phyloP scores from a whole-genome alignment of 2,797 vertebrate genomes.

The Trichosurus vulpecula region DNA sequence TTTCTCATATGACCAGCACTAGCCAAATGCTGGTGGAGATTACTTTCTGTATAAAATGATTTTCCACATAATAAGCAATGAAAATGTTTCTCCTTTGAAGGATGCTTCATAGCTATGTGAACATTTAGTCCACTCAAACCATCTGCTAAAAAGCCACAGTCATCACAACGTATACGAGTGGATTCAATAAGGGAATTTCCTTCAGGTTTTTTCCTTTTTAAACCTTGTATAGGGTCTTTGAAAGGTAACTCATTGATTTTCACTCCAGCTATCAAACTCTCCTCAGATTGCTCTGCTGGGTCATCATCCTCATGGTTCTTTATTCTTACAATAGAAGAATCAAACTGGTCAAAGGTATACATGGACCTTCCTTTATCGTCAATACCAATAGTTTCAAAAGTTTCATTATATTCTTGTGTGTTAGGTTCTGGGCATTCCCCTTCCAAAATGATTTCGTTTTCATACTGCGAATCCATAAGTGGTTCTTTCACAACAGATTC shows the following conservation, averaged over 20 bases:
- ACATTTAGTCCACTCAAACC: constrained; percentile 97
- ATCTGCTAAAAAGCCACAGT: constrained; percentile 98
- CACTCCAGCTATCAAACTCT: constrained; percentile 65
- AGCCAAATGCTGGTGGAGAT: constrained; percentile 97
- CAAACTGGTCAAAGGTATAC: constrained; percentile 87
- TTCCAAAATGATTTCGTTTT: constrained; percentile 81
- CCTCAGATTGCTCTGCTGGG: constrained; percentile 77
- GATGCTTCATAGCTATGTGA: constrained; percentile 99
- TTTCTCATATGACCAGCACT: constrained; percentile 95
- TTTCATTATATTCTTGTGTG: constrained; percentile 77
- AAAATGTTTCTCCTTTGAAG: constrained; percentile 97
- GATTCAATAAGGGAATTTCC: constrained; percentile 79
- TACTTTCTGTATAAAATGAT: constrained; percentile 98
- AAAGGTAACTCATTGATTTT: constrained; percentile 66
- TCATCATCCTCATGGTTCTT: constrained; percentile 88
- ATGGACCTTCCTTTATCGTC: constrained; percentile 82
- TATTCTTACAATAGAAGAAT: constrained; percentile 93
- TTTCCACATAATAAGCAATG: constrained; percentile 98
- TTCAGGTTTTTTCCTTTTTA: constrained; percentile 84
- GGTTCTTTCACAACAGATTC: constrained; percentile 76
- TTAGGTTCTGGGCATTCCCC: constrained; percentile 80
- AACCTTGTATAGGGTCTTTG: constrained; percentile 75
- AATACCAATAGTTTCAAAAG: constrained; percentile 76
- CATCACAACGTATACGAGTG: constrained; percentile 93
- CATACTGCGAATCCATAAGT: constrained; percentile 80